A percentile compares a stretch with the other conserved stretches of the same genome.
Evolutionary conservation across 2,113 vertebrate genomes (phyloP).

Genomic region (Emydocephalus ijimae): DNA sequence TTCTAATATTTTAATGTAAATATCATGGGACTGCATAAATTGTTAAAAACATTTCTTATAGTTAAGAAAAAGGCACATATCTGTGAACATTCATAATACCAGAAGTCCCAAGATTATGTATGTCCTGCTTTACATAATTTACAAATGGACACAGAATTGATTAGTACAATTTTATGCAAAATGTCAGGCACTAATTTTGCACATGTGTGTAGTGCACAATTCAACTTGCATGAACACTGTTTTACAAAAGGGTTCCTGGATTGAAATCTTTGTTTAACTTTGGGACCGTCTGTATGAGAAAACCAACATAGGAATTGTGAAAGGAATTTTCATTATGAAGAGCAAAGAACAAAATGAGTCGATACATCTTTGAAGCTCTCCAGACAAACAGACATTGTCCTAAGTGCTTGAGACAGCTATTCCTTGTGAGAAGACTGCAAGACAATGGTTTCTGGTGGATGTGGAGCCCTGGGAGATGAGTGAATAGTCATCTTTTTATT

Average conservation of each 20-base stretch:
- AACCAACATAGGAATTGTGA: not conserved
- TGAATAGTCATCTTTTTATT: too few species aligned
- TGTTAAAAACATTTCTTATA: not conserved
- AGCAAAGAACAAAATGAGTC: not conserved
- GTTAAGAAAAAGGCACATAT: not conserved
- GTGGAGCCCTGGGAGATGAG: not conserved
- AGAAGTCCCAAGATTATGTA: not conserved
- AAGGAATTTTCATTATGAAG: constrained; percentile 45
- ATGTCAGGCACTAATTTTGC: not conserved
- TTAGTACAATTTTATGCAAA: not conserved
- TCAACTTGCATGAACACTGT: not conserved
- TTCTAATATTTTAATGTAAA: not conserved
- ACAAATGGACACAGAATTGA: not conserved
- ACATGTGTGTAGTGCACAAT: not conserved
- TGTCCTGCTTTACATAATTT: not conserved
- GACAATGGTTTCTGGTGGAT: not conserved
- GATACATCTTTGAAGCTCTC: not conserved
- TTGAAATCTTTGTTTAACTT: not conserved
- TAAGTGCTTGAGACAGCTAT: not conserved
- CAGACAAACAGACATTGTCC: not conserved
- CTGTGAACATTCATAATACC: not conserved
- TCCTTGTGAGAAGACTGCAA: not conserved
- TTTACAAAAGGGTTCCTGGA: not conserved
- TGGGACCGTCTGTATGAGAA: not conserved
- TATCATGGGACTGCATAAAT: not conserved